Base-by-base conservation (phyloP, 1,140 invertebrate species). In the Zaprionus gabonicus region DNA sequence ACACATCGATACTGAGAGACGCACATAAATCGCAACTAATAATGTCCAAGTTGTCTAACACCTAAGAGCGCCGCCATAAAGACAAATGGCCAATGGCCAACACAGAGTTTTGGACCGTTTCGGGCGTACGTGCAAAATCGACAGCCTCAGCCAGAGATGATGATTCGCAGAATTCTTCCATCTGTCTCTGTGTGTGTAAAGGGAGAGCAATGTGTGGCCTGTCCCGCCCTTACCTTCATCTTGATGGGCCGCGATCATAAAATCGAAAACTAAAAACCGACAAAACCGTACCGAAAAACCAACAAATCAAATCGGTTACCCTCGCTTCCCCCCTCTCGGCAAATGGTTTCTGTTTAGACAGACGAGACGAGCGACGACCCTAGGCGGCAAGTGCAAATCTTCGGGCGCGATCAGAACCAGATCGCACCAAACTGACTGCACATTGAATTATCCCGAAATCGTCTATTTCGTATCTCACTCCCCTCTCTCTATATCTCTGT, bases 1-100 rank as follows among this genome's bases (percentile, higher is more conserved):
- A 46, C 36, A 69, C 53, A 57, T 17, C 34, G 34, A 68, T 41
- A 73, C 27, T 15, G 31, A 23, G n/a, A 75, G 28, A 63, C 51
- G 58, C 51, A 73, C 82, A 82, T 86, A 85, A 86, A 85, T 86
- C 84, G 78, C 78, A 84, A 84, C 75, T 84, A 79, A 85, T 86
- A 86, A 86, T 85, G 82, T 86, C 82, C 82, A 76, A 77, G 82
- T 85, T 85, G 82, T 86, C 82, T 86, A 85, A 85, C 82, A 85
- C 82, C 82, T 82, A 64, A 73, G 49, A 77, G 70, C 41, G n/a
- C 53, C 59, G 71, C 38, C 70, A 73, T 73, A 72, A 73, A 77
- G 75, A 77, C 75, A 76, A 62, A 76, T 76, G 25, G 63, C 69
- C 69, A 72, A 62, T 56, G 25, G 70, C 46, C 71, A 76, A 60